A percentile compares a stretch with the other conserved stretches of the same genome.
Evolutionary conservation across 1,140 invertebrate species (phyloP).

Genomic region (Andrena cerasifolii): DNA sequence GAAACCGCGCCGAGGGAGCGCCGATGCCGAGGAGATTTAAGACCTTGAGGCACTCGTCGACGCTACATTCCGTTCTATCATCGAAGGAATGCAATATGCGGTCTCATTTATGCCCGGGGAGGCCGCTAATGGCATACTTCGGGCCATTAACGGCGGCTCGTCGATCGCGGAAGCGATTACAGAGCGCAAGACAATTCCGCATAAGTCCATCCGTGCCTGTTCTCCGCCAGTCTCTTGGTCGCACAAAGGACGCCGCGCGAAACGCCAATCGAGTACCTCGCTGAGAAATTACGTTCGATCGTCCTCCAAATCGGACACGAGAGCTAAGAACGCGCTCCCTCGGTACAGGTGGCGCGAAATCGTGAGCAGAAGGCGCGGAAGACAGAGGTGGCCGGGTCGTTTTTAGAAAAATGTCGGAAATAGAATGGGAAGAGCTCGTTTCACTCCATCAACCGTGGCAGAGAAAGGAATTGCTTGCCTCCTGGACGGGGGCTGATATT

Average conservation of each 20-base stretch:
- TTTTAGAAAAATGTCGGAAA: neutral
- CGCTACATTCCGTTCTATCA: constrained; percentile 58
- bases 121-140: constrained; percentile 44
- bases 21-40: constrained; percentile 65
- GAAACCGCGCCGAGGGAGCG: constrained; percentile 74
- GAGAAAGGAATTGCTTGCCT: constrained; percentile 25
- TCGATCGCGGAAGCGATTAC: constrained; percentile 27
- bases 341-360: no score
- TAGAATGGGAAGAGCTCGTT: no score
- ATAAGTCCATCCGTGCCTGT: neutral
- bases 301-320: no score
- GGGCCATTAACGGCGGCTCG: constrained; percentile 42
- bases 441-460: neutral
- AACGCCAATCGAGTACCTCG: no score
- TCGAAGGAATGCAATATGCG: constrained; percentile 77
- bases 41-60: constrained; percentile 7
- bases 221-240: neutral
- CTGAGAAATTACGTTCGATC: no score
- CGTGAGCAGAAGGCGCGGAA: no score
- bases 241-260: no score
- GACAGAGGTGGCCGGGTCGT: no score
- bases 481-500: neutral
- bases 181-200: constrained; percentile 9
- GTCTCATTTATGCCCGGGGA: constrained; percentile 71
- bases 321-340: no score